These are phyloP conservation scores for Heliconius charithonia DNA, from an alignment of 2,888 invertebrate species.

Conservation along the genomic window DNA sequence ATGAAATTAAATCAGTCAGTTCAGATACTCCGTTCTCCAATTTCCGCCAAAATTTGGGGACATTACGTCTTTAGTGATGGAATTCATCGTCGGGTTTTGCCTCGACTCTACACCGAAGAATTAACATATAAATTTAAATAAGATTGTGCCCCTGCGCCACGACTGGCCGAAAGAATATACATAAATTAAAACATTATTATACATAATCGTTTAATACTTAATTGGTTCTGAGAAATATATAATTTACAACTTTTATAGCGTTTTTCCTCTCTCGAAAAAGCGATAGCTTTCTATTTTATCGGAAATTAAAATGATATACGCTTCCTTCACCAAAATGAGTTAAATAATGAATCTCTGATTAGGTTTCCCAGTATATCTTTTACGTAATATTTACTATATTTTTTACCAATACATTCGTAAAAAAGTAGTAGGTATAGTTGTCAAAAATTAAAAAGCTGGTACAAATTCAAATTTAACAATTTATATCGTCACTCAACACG, in stretches of 20 bases:
- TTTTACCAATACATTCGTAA: neutral
- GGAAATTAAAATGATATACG: neutral
- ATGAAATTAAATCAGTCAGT: neutral
- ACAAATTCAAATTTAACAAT: no score
- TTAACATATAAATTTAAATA: neutral
- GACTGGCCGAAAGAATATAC: neutral
- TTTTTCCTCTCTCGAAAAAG: neutral
- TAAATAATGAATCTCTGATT: neutral
- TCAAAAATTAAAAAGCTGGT: no score
- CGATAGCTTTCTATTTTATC: constrained; percentile 12
- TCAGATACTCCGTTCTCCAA: neutral
- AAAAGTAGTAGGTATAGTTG: neutral
- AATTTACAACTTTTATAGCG: neutral
- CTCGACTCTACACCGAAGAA: neutral
- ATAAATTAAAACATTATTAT: neutral
- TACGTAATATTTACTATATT: no score
- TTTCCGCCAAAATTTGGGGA: neutral
- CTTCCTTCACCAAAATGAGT: constrained; percentile 12
- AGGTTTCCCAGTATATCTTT: neutral
- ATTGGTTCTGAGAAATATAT: neutral
- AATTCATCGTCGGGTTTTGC: neutral
- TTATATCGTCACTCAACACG: no score
- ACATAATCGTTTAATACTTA: neutral
- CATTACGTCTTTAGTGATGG: neutral
- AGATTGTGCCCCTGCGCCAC: neutral